These are phyloP conservation scores for Eciton burchellii DNA, from an alignment of 1,140 invertebrate species.

Conservation along the genomic window DNA sequence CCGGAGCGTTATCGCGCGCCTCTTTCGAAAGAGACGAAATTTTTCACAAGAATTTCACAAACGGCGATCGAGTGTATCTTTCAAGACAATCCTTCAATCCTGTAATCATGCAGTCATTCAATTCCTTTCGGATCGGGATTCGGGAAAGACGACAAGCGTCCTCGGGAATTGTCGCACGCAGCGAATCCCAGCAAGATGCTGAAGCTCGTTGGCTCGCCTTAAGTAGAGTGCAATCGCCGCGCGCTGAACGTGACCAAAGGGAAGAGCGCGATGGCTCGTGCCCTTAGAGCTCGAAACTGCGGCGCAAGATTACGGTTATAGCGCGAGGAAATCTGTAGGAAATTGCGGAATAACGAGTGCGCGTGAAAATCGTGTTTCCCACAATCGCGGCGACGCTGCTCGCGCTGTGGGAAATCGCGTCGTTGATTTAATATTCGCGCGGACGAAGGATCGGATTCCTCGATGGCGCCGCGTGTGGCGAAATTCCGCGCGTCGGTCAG, in stretches of 20 bases:
- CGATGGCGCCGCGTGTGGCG: no score
- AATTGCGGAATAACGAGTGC: conserved; percentile 45
- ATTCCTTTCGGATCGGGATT: neutral
- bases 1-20: no score
- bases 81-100: no score
- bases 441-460: neutral
- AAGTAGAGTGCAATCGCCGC: conserved; percentile 43
- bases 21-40: no score
- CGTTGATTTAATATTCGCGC: neutral
- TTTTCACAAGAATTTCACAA: no score
- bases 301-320: conserved; percentile 48
- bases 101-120: no score
- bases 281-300: conserved; percentile 52
- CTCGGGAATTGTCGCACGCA: conserved; percentile 14
- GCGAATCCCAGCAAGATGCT: conserved; percentile 45
- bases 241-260: conserved; percentile 53
- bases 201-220: conserved; percentile 29
- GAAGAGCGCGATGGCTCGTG: conserved; percentile 39
- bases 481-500: neutral
- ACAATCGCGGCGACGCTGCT: neutral
- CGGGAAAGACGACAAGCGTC: conserved; percentile 19
- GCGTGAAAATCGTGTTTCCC: neutral
- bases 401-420: neutral
- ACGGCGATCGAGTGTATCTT: no score
- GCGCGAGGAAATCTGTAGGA: conserved; percentile 41